Evolutionary conservation across 2,888 invertebrate genomes (phyloP).

Genomic region (Oscheius sp.): DNA sequence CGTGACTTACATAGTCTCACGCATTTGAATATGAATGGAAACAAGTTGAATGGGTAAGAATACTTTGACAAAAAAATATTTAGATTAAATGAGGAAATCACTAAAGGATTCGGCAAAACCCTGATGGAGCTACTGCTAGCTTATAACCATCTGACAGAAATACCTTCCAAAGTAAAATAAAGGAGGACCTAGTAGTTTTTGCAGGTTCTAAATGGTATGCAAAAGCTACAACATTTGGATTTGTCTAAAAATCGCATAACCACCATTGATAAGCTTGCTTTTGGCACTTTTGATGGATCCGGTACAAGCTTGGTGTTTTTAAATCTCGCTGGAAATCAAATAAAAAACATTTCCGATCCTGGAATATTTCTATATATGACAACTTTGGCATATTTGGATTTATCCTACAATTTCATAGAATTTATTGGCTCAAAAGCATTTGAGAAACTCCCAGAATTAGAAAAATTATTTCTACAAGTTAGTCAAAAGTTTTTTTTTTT

Average conservation of each 20-base stretch:
- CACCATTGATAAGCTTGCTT: conserved; percentile 45
- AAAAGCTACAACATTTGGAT: conserved; percentile 75
- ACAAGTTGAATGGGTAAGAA: conserved; percentile 76
- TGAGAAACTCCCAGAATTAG: conserved; percentile 80
- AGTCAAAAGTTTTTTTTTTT: not conserved
- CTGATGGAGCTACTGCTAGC: conserved; percentile 74
- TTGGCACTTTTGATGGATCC: conserved; percentile 46
- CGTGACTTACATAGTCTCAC: conserved; percentile 85
- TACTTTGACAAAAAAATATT: not conserved
- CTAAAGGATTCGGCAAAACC: conserved; percentile 54
- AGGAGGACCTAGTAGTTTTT: not conserved
- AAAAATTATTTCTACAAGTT: conserved; percentile 78
- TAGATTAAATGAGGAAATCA: conserved; percentile 71
- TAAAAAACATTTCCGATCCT: conserved; percentile 65
- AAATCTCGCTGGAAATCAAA: conserved; percentile 62
- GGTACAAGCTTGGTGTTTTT: conserved; percentile 52
- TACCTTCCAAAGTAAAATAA: conserved; percentile 46
- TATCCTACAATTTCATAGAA: conserved; percentile 83
- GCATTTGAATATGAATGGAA: conserved; percentile 87
- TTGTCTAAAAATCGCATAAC: conserved; percentile 67
- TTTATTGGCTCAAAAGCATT: conserved; percentile 81
- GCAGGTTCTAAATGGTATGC: conserved; percentile 44
- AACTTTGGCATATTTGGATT: conserved; percentile 82
- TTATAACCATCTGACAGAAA: conserved; percentile 74
- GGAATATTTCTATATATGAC: conserved; percentile 82